Conservation (phyloP, 2,113 vertebrate genomes). For the Megaleporinus macrocephalus region DNA sequence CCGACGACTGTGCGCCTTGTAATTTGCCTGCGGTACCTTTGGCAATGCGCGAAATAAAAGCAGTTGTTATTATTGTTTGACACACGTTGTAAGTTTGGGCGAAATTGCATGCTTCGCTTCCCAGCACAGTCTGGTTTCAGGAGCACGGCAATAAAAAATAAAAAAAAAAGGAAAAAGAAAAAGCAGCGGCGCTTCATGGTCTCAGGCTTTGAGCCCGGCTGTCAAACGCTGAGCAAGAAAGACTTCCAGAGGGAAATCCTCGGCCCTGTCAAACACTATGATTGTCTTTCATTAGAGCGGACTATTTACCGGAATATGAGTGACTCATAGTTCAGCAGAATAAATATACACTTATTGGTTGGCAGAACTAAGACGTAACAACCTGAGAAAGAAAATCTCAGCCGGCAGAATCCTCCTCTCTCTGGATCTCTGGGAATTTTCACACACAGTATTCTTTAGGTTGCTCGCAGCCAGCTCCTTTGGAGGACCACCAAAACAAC, state of each 20-base stretch:
- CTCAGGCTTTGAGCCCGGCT: conserved; percentile 18
- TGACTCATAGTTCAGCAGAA: background rate
- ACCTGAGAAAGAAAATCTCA: background rate
- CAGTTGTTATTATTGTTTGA: conserved; percentile 61
- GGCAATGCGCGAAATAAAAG: conserved; percentile 55
- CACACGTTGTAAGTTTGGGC: conserved; percentile 54
- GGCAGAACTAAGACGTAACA: background rate
- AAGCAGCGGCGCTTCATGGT: background rate
- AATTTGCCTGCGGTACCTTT: conserved; percentile 60
- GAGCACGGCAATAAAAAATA: conserved; percentile 25
- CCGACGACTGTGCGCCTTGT: conserved; percentile 50
- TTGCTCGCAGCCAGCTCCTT: background rate
- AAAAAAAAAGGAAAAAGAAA: no score
- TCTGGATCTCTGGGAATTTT: background rate
- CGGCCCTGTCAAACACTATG: background rate
- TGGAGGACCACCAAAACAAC: no score
- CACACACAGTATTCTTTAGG: background rate
- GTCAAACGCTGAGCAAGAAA: background rate
- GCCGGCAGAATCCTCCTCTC: background rate
- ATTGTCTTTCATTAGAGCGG: background rate
- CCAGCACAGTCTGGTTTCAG: conserved; percentile 17
- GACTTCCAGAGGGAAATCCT: background rate
- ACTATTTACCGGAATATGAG: conserved; percentile 6
- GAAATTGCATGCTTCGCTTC: conserved; percentile 55
- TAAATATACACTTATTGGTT: background rate